Conservation (phyloP, 2,113 vertebrate genomes). For the Tetraodon nigroviridis region DNA sequence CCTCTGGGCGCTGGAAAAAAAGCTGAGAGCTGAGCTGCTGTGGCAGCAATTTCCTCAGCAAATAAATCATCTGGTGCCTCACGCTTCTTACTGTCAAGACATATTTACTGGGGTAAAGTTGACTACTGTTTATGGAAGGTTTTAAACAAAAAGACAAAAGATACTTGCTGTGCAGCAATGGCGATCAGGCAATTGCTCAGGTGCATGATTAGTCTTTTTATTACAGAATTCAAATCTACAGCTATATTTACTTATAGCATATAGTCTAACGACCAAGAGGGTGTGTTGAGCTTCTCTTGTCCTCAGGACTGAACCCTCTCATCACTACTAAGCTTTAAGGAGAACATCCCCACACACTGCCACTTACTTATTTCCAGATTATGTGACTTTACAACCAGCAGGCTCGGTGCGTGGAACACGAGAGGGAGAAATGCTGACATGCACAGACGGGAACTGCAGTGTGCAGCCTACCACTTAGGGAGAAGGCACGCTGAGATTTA, state of each 20-base stretch:
- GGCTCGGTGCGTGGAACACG: slow-evolving; percentile 28
- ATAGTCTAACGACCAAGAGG: slow-evolving; percentile 41
- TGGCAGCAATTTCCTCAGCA: slow-evolving; percentile 62
- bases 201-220: too few relatives aligned
- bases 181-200: slow-evolving; percentile 13
- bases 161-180: neutral
- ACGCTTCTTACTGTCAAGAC: slow-evolving; percentile 4
- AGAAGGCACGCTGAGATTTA: slow-evolving; percentile 57
- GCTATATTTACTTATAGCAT: neutral
- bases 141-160: too few relatives aligned
- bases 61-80: slow-evolving; percentile 62
- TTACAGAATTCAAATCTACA: too few relatives aligned
- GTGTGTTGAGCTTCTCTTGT: slow-evolving; percentile 41
- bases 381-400: slow-evolving; percentile 28
- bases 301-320: slow-evolving; percentile 44
- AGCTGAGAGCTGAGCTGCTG: slow-evolving; percentile 46
- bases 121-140: slow-evolving; percentile 31
- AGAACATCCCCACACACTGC: slow-evolving; percentile 59
- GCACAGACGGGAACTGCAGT: slow-evolving; percentile 55
- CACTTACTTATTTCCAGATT: slow-evolving; percentile 61
- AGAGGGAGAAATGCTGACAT: slow-evolving; percentile 49
- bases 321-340: slow-evolving; percentile 54
- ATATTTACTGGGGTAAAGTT: slow-evolving; percentile 49
- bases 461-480: slow-evolving; percentile 56
- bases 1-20: slow-evolving; percentile 59